Base-by-base conservation (phyloP, 2,797 vertebrate genomes). In the Sitta carolinensis region DNA sequence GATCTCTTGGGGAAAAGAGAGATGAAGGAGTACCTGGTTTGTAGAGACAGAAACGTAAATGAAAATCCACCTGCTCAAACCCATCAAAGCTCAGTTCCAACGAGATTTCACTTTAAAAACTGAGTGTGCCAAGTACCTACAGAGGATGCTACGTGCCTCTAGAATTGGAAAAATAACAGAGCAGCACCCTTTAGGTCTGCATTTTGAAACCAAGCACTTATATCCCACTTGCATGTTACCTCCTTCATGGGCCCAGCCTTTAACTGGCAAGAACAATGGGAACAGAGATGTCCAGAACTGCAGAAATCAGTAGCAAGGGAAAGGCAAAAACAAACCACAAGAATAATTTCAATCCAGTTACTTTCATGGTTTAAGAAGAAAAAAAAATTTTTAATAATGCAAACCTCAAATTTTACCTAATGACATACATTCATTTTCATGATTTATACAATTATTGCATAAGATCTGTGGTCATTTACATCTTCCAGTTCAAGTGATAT, bases 361-460 rank as follows among this genome's bases (percentile, higher is more conserved):
- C 51, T 93, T 70, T 74, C 50, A 51, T 19, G 13, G 64, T 87
- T 91, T 70, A 80, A 72, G 89, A 83, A 79, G 26, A 43, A 63
- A 29, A 52, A 30, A 2, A 5, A 15, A 50, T 45, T 79, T 96
- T 94, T 94, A 96, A 93, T 92, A 89, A 86, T 11, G 17, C 30
- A 90, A 82, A 78, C 63, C 13, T 67, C 67, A 59, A 42, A n/a
- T 73, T 76, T 84, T 27, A 93, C 55, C 67, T 42, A 21, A 20
- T 66, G 63, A 78, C 2, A 8, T 70, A 87, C 85, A 94, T 84
- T 93, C 52, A 69, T 74, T 94, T 91, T 58, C 50, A 54, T 54
- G 47, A 78, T 77, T 76, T 89, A 72, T 63, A 92, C 57, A 94
- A 29, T 90, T 79, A 89, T 85, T 91, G 91, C 86, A 27, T 83